Evolutionary conservation across 1,140 invertebrate species (phyloP), one percentile per base, ranked within the genome.

Genomic region (Eulimnadia texana): DNA sequence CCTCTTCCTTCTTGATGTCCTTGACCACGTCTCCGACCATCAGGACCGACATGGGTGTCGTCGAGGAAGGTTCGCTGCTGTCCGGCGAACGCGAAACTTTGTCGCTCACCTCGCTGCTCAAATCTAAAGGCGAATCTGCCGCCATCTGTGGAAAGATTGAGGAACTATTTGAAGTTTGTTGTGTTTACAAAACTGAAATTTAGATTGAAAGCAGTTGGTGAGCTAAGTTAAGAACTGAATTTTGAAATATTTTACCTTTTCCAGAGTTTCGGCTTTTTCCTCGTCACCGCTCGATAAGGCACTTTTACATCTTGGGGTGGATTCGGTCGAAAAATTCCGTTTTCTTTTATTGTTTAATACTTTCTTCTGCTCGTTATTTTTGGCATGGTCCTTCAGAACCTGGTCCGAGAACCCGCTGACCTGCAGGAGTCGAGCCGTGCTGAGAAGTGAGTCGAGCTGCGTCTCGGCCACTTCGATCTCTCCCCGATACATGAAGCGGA

Each of bases 401-500:
- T 57, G 33, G 29, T 61, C 60, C 3, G 60, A 61, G 9, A 61
- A 33, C 11, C 60, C 60, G n/a, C 60, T 2, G 19, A 61, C 53
- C 33, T 61, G 50, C 60, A 61, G 53, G 50, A 61, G 60, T 22
- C 51, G 51, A 19, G 60, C 60, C 20, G 60, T 52, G 11, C 33
- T 52, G 13, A 61, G 51, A 3, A 61, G 28, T 3, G 55, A 57
- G 16, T 23, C 24, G 2, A 57, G 55, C 16, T 33, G 22, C 13
- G 23, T 50, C 19, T 63, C 62, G 3, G 55, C 50, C 25, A 60
- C 50, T 13, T 58, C 33, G 16, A 63, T 59, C n/a, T 63, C 56
- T 10, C 56, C 58, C 28, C 62, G 88, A 81, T 94, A 93, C 89
- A 94, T 93, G 82, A 93, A 93, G 79, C 92, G 88, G 71, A 93